Evolutionary conservation across 1,140 invertebrate genomes (phyloP).

Genomic region (Cydia pomonella): DNA sequence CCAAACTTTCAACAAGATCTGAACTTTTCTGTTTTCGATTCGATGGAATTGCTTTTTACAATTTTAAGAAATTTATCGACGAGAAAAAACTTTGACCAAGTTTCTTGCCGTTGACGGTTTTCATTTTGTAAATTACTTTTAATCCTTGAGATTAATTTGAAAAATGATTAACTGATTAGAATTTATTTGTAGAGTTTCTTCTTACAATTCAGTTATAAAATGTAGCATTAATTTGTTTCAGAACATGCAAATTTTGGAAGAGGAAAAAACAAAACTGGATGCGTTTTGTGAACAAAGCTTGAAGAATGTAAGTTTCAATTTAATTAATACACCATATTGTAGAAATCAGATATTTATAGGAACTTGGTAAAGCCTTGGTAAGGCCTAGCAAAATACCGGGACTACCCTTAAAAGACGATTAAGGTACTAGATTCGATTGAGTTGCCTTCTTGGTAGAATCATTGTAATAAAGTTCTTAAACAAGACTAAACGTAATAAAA

Average conservation of each 20-base stretch:
- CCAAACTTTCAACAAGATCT: conserved; percentile 1
- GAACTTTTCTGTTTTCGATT: conserved; percentile 25
- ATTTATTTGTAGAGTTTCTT: not conserved
- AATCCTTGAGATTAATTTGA: not conserved
- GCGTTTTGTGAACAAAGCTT: conserved; percentile 94
- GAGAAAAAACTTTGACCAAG: conserved; percentile 18
- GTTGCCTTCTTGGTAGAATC: too few species aligned
- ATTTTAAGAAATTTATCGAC: conserved; percentile 29
- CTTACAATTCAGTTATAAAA: not conserved
- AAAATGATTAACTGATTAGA: not conserved
- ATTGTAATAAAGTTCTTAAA: too few species aligned
- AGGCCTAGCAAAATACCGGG: too few species aligned
- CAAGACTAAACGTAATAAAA: too few species aligned
- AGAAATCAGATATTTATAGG: too few species aligned
- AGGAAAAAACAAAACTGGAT: conserved; percentile 94
- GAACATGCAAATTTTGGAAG: conserved; percentile 94
- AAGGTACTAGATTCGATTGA: too few species aligned
- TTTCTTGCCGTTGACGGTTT: conserved; percentile 6
- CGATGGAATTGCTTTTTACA: conserved; percentile 16
- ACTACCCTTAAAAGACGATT: too few species aligned
- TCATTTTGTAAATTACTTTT: conserved; percentile 28
- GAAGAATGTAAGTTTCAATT: conserved; percentile 88
- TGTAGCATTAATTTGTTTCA: conserved; percentile 67
- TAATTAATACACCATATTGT: conserved; percentile 17
- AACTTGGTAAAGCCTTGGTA: too few species aligned